A percentile compares a stretch with the other conserved stretches of the same genome.
Evolutionary conservation across 1,140 invertebrate genomes (phyloP).

Genomic region (Halesus radiatus): DNA sequence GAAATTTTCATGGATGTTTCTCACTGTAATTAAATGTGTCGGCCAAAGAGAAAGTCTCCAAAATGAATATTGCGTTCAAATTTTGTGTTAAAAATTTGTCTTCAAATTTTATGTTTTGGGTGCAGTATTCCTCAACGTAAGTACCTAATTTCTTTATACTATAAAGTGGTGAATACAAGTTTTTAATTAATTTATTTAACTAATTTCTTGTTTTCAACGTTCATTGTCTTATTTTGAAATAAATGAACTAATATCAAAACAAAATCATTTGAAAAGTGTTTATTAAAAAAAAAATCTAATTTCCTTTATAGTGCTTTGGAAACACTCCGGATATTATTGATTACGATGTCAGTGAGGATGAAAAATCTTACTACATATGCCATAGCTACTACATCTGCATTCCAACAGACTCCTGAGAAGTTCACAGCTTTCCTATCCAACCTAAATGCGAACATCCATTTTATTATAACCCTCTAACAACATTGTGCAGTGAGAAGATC

Average conservation of each 20-base stretch:
- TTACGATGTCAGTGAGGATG: no score
- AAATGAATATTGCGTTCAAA: no score
- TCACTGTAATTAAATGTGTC: no score
- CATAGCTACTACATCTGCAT: slow-evolving; percentile 65
- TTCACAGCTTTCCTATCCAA: neutral
- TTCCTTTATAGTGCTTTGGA: slow-evolving; percentile 57
- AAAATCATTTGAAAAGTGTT: no score
- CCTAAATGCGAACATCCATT: neutral
- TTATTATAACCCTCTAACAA: slow-evolving; percentile 37
- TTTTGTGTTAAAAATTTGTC: no score
- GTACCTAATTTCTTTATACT: slow-evolving; percentile 33
- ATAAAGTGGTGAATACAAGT: no score
- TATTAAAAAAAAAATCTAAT: slow-evolving; percentile 56
- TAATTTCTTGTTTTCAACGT: no score
- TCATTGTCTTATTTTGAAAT: no score
- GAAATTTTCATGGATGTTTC: no score
- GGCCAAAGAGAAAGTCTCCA: slow-evolving; percentile 25
- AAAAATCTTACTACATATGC: slow-evolving; percentile 64
- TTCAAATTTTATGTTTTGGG: slow-evolving; percentile 7
- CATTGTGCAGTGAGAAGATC: slow-evolving; percentile 26
- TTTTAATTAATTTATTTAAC: no score
- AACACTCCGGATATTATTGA: no score
- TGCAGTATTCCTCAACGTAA: neutral
- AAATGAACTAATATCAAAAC: no score
- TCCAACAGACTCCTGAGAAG: slow-evolving; percentile 30